Percentiles rank a stretch among this genome's conserved stretches.
Conservation (phyloP, 2,888 invertebrate species). For the Eupithecia dodoneata region DNA sequence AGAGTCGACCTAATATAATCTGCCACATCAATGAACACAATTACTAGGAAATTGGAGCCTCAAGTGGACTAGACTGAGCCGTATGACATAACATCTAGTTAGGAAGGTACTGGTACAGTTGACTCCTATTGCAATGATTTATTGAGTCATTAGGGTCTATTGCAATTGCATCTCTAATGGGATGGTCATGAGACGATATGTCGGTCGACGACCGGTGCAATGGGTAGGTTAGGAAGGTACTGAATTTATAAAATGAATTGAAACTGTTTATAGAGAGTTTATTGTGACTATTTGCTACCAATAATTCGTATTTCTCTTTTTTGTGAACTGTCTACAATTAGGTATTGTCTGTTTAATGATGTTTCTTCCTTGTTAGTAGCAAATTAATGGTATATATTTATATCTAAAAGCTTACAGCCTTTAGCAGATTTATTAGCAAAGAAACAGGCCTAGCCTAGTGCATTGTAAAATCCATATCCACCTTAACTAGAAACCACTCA, state of each 20-base stretch:
- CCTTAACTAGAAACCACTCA: too few relatives aligned
- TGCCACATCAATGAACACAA: constrained; percentile 24
- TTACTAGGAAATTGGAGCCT: constrained; percentile 27
- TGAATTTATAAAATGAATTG: background rate
- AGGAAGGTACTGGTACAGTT: background rate
- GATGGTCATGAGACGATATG: background rate
- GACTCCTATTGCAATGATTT: constrained; percentile 18
- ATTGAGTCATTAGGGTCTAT: constrained; percentile 15
- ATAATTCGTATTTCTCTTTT: background rate
- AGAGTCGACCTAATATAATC: constrained; percentile 22
- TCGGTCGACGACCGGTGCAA: background rate
- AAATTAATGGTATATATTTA: background rate
- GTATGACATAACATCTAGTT: constrained; percentile 7
- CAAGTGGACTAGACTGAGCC: constrained; percentile 12
- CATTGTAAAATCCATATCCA: too few relatives aligned
- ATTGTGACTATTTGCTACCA: too few relatives aligned
- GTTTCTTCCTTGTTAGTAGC: too few relatives aligned
- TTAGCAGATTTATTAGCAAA: background rate
- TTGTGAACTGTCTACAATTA: background rate
- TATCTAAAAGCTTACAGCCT: background rate
- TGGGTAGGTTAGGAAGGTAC: background rate
- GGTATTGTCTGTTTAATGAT: too few relatives aligned
- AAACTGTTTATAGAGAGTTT: too few relatives aligned
- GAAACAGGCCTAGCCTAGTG: background rate
- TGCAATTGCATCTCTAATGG: constrained; percentile 5